A percentile compares a stretch with the other conserved stretches of the same genome.
Evolutionary conservation across 2,113 vertebrate genomes (phyloP).

Genomic region (Dendrocopos noguchii): DNA sequence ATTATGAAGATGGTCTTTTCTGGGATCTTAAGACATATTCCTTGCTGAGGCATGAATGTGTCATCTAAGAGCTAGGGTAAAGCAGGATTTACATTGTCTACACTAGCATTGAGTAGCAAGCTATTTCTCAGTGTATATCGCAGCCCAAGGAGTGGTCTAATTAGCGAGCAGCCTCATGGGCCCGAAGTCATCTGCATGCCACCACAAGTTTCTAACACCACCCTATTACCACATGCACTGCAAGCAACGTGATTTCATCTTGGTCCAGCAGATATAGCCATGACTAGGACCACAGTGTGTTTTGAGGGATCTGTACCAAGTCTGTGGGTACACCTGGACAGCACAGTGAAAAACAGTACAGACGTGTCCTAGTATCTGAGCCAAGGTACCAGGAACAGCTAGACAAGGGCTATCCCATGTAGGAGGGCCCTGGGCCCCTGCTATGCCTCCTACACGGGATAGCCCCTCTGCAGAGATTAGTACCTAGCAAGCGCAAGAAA

Average conservation of each 20-base stretch:
- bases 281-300: neutral
- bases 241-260: neutral
- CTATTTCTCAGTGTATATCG: neutral
- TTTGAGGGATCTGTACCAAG: neutral
- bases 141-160: neutral
- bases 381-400: neutral
- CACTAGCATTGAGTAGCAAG: neutral
- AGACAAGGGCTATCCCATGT: fast-evolving
- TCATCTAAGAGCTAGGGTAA: neutral
- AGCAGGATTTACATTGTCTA: constrained; percentile 1
- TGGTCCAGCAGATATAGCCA: neutral
- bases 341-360: neutral
- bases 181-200: neutral
- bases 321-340: neutral
- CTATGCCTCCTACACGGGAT: too few species aligned
- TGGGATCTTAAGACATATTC: constrained; percentile 8
- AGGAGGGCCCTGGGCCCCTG: neutral
- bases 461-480: neutral
- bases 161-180: neutral
- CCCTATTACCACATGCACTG: neutral
- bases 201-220: neutral
- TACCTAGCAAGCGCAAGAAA: neutral
- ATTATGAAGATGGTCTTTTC: neutral
- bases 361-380: neutral
- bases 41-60: neutral